Conservation (phyloP, 2,797 vertebrate species). For the Sebastes itinus region DNA sequence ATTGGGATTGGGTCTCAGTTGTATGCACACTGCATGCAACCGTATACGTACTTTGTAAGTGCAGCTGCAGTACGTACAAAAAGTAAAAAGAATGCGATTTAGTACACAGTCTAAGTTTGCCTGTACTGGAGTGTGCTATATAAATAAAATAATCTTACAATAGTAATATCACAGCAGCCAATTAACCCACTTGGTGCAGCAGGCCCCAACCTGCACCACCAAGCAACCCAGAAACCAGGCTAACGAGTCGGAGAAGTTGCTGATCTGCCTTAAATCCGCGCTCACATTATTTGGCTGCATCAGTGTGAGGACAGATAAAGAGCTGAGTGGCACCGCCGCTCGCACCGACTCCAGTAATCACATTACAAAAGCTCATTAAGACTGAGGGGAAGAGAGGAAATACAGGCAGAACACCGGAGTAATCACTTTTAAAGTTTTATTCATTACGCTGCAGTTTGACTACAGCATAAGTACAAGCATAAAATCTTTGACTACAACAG, state of each 20-base stretch:
- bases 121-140: too few species aligned
- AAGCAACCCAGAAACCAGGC: background rate
- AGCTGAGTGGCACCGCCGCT: constrained; percentile 9
- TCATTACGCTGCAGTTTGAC: constrained; percentile 92
- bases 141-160: background rate
- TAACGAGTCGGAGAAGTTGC: background rate
- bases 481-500: constrained; percentile 96
- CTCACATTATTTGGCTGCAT: background rate
- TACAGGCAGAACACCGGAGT: constrained; percentile 50
- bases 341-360: constrained; percentile 15
- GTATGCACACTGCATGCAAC: too few species aligned
- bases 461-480: constrained; percentile 96
- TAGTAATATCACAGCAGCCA: background rate
- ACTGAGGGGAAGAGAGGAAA: constrained; percentile 1
- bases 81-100: too few species aligned
- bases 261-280: background rate
- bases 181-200: background rate
- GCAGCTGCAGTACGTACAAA: too few species aligned
- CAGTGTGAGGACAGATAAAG: constrained; percentile 12
- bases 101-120: too few species aligned
- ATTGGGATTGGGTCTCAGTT: too few species aligned
- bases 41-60: too few species aligned
- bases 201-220: background rate
- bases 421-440: constrained; percentile 91
- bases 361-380: constrained; percentile 27